Percentiles rank a stretch among this genome's conserved stretches.
Conservation (phyloP, 2,113 vertebrate genomes). For the Neomonachus schauinslandi region DNA sequence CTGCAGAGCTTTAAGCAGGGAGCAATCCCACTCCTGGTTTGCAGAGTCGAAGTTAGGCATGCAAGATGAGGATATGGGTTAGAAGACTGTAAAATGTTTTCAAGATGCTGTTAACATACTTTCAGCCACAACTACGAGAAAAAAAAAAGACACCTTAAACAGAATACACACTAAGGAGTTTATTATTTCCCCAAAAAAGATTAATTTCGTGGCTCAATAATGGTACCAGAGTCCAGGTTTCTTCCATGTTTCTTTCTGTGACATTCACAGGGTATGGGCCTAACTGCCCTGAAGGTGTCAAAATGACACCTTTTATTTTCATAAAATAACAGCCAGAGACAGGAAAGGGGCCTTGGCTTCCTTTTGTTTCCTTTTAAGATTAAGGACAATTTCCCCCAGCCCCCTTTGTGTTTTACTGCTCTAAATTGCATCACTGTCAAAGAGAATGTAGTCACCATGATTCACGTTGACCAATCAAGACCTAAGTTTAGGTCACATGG, state of each 20-base stretch:
- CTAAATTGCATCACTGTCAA: neutral
- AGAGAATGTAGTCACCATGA: neutral
- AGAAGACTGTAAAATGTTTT: neutral
- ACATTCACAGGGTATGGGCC: neutral
- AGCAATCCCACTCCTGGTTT: neutral
- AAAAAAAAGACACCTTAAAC: neutral
- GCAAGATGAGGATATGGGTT: fast-evolving
- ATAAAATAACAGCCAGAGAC: neutral
- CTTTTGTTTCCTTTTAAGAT: neutral
- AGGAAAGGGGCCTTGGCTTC: neutral
- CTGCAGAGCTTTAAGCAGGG: neutral
- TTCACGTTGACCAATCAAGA: neutral
- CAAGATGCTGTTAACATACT: neutral
- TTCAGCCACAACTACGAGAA: neutral
- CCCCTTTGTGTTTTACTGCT: neutral
- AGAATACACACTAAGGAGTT: neutral
- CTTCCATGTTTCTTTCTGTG: neutral
- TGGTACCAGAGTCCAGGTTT: neutral
- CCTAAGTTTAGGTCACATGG: fast-evolving
- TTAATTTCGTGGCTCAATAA: neutral
- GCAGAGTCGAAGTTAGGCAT: neutral
- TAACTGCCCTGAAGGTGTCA: neutral
- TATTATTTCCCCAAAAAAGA: neutral
- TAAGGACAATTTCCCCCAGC: neutral
- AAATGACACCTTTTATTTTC: neutral